Conservation (phyloP, 2,797 vertebrate genomes). For the Neomorphus geoffroyi region DNA sequence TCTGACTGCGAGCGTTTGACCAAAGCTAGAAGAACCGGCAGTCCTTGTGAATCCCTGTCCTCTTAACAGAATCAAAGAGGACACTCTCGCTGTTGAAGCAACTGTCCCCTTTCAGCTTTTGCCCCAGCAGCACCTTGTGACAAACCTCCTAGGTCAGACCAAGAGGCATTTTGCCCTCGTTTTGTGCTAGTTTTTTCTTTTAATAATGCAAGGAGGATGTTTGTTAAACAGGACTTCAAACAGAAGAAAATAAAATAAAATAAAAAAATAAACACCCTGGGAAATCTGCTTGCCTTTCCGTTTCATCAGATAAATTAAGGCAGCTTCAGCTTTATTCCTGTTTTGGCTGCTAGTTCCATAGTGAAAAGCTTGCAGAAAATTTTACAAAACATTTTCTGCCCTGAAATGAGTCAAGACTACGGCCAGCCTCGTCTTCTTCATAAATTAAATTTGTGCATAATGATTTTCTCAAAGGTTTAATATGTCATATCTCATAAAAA, state of each 20-base stretch:
- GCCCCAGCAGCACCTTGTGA: neutral
- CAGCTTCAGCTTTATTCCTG: neutral
- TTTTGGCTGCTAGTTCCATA: neutral
- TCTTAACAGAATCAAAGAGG: neutral
- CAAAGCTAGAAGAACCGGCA: neutral
- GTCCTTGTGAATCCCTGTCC: neutral
- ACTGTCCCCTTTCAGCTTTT: neutral
- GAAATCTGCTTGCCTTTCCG: neutral
- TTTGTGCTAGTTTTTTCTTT: neutral
- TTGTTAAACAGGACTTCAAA: neutral
- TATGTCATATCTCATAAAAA: neutral
- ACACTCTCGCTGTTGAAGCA: neutral
- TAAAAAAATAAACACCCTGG: neutral
- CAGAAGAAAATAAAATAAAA: neutral
- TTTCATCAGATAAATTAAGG: neutral
- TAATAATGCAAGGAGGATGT: neutral
- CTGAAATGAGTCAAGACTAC: neutral
- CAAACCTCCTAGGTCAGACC: neutral
- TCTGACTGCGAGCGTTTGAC: neutral
- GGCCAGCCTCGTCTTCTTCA: neutral
- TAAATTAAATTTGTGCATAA: neutral
- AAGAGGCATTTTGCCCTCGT: neutral
- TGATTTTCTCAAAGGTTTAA: neutral
- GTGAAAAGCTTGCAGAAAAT: neutral
- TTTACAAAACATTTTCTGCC: neutral